phyloP scores from a whole-genome alignment of 2,888 invertebrate species.

The Parascotia fuliginaria region DNA sequence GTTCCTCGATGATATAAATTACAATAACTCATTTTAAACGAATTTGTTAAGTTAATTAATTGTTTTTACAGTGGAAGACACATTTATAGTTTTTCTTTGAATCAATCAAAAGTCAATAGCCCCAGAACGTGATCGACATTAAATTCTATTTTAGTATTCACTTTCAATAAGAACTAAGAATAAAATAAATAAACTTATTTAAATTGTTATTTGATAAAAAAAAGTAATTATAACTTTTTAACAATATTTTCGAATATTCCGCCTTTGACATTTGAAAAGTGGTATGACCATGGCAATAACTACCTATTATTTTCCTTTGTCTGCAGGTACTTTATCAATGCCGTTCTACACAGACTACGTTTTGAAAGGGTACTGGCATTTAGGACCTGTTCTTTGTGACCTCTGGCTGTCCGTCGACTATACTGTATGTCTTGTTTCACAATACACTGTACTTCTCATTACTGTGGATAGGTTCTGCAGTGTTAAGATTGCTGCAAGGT shows the following conservation, averaged over 20 bases:
- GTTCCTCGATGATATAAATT: too few species aligned
- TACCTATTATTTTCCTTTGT: slow-evolving; percentile 51
- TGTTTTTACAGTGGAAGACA: too few species aligned
- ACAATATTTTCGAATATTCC: background rate
- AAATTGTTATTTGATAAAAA: too few species aligned
- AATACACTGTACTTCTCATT: slow-evolving; percentile 99
- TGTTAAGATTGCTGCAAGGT: slow-evolving; percentile 98
- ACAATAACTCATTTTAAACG: too few species aligned
- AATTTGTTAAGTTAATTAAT: too few species aligned
- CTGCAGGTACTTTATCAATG: slow-evolving; percentile 96
- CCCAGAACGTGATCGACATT: too few species aligned
- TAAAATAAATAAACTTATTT: too few species aligned
- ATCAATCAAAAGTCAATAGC: too few species aligned
- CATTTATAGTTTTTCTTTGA: too few species aligned
- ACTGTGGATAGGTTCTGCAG: slow-evolving; percentile 99
- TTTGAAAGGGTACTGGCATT: slow-evolving; percentile 97
- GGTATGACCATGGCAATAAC: slow-evolving; percentile 27
- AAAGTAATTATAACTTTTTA: too few species aligned
- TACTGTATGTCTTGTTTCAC: slow-evolving; percentile 99
- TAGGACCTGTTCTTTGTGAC: slow-evolving; percentile 98
- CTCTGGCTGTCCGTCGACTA: slow-evolving; percentile 99
- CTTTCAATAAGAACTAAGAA: too few species aligned
- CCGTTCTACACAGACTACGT: slow-evolving; percentile 99
- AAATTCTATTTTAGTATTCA: too few species aligned
- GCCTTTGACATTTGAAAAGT: slow-evolving; percentile 20